These are phyloP conservation scores for Galeopsomyia nigrocyanea DNA, from an alignment of 2,888 invertebrate species.

Conservation along the genomic window DNA sequence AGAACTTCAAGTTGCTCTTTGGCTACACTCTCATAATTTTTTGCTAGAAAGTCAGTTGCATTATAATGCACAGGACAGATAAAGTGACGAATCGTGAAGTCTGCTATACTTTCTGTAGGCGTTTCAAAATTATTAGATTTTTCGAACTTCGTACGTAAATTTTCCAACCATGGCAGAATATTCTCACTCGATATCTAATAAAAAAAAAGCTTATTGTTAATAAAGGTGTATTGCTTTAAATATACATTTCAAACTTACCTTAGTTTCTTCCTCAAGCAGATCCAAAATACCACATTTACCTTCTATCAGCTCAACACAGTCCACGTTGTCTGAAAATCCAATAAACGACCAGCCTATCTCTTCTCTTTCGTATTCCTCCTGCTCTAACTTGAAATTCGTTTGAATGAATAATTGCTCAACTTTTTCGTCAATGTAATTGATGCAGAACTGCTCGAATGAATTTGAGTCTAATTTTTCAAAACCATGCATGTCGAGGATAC, in stretches of 20 bases:
- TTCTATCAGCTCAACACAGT: slow-evolving; percentile 98
- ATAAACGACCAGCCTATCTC: slow-evolving; percentile 98
- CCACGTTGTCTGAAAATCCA: slow-evolving; percentile 98
- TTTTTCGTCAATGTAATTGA: slow-evolving; percentile 99
- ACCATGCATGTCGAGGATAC: slow-evolving; percentile 97
- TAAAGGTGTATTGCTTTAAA: slow-evolving; percentile 72
- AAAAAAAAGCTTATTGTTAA: slow-evolving; percentile 71
- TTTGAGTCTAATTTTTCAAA: slow-evolving; percentile 97
- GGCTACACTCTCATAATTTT: slow-evolving; percentile 96
- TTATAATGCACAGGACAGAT: slow-evolving; percentile 96
- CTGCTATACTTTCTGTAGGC: slow-evolving; percentile 80
- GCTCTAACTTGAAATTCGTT: slow-evolving; percentile 98
- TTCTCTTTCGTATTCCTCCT: slow-evolving; percentile 97
- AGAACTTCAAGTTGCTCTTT: slow-evolving; percentile 91
- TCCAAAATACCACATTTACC: slow-evolving; percentile 93
- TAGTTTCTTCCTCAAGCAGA: slow-evolving; percentile 96
- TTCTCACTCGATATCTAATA: too few relatives aligned
- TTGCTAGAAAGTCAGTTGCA: slow-evolving; percentile 93
- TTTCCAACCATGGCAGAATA: slow-evolving; percentile 84
- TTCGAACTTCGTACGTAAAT: slow-evolving; percentile 86
- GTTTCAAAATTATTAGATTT: slow-evolving; percentile 89
- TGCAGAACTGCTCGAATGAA: slow-evolving; percentile 99
- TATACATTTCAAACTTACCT: slow-evolving; percentile 70
- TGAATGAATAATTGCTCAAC: slow-evolving; percentile 98
- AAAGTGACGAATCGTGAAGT: slow-evolving; percentile 95